Evolutionary conservation across 2,797 vertebrate genomes (phyloP), one percentile per base, ranked within the genome.

Genomic region (Anomalospiza imberbis): DNA sequence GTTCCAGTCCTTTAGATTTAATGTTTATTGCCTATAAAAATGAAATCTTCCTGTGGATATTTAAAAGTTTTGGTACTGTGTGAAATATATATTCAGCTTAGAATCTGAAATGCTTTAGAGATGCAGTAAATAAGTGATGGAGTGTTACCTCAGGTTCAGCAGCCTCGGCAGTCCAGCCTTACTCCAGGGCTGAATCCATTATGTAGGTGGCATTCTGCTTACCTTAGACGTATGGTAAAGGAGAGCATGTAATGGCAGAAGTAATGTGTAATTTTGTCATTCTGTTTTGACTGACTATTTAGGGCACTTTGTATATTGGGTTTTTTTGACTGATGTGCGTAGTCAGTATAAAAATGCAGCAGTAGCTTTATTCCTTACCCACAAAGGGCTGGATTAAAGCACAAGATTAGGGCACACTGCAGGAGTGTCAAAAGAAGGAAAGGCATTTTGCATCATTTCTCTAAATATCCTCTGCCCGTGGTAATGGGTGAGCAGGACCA

Each of bases 21-120:
- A 98, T 98, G 98, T 98, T 98, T 98, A 98, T 98, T 98, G 98
- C 97, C 98, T 98, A 98, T 98, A 98, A 98, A 98, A 98, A 97
- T 97, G 98, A 98, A 98, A 98, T 98, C 97, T 98, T 98, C 97
- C 96, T 97, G 97, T 97, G 97, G 97, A 98, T 98, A 98, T 98
- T 98, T 98, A 98, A 97, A 98, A 98, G 97, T 98, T 98, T 98
- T 94, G 97, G 97, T 97, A 96, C 96, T 97, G 82, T 96, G 92
- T 94, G 96, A 98, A 96, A 97, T 97, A 97, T 97, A 97, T 96
- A 95, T 97, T 97, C 96, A 91, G 83, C 87, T 96, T 96, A 95
- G 96, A 94, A 85, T 95, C 89, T 75, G 94, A 95, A 97, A 94
- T 72, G 93, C 95, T 95, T 95, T 96, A 92, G 97, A 96, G 97